Percentiles rank a stretch among this genome's conserved stretches.
These are phyloP conservation scores for Indicator indicator DNA, from an alignment of 2,113 vertebrate genomes.

Conservation along the genomic window DNA sequence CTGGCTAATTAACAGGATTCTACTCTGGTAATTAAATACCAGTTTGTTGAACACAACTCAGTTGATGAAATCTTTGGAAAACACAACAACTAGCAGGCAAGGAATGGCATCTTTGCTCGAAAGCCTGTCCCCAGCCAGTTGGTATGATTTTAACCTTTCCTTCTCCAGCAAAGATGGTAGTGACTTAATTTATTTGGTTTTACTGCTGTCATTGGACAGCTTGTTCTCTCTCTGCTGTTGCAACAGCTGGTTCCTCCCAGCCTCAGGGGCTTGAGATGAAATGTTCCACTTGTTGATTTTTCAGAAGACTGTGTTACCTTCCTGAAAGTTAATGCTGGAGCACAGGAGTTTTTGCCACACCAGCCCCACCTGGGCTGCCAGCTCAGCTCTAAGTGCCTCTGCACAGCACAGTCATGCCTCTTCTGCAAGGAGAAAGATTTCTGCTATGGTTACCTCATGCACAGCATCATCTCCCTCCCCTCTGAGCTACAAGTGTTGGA, in stretches of 20 bases:
- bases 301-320: background rate
- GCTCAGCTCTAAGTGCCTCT: fast-evolving
- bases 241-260: background rate
- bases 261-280: background rate
- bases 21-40: constrained; percentile 52
- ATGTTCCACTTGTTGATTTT: background rate
- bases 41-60: constrained; percentile 35
- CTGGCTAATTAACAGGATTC: constrained; percentile 51
- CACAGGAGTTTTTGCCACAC: background rate
- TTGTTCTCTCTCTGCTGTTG: background rate
- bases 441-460: fast-evolving
- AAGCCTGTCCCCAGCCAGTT: background rate
- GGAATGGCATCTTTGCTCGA: background rate
- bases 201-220: background rate
- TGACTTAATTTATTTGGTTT: background rate
- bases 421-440: background rate
- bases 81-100: constrained; percentile 25
- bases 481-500: background rate
- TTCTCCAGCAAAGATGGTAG: background rate
- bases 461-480: background rate
- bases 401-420: background rate
- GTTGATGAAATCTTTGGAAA: constrained; percentile 54
- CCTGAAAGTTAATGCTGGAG: background rate
- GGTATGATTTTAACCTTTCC: background rate
- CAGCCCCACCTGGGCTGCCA: background rate